Conservation (phyloP, 2,888 invertebrate genomes). For the Parapristionchus giblindavisi region DNA sequence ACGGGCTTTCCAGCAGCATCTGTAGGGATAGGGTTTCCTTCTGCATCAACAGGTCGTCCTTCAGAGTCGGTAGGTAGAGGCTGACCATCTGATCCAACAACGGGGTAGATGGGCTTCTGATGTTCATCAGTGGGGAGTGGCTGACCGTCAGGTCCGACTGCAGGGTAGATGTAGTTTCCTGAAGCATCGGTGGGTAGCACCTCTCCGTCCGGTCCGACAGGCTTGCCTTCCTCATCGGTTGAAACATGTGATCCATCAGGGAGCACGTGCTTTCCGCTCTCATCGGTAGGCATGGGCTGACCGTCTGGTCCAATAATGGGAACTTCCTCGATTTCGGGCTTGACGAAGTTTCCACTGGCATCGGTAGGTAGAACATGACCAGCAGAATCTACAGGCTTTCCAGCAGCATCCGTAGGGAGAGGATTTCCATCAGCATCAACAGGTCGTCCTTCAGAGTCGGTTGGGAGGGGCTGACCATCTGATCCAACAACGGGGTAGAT, state of each 20-base stretch:
- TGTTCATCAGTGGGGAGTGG: conserved; percentile 48
- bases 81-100: conserved; percentile 48
- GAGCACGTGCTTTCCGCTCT: conserved; percentile 41
- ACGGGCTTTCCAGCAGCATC: conserved; percentile 43
- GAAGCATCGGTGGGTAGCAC: conserved; percentile 53
- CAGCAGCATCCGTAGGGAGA: conserved; percentile 43
- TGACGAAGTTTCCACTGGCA: conserved; percentile 22
- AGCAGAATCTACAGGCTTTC: conserved; percentile 43
- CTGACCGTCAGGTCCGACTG: conserved; percentile 40
- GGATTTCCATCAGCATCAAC: conserved; percentile 43
- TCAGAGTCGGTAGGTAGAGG: conserved; percentile 40
- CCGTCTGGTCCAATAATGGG: conserved; percentile 49
- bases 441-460: conserved; percentile 41
- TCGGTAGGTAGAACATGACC: conserved; percentile 48
- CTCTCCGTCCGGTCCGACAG: conserved; percentile 55
- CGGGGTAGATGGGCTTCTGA: conserved; percentile 52
- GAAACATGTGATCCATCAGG: conserved; percentile 41
- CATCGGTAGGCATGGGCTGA: conserved; percentile 47
- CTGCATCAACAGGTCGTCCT: conserved; percentile 40
- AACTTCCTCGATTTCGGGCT: conserved; percentile 38
- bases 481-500: conserved; percentile 47
- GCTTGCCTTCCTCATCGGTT: conserved; percentile 40
- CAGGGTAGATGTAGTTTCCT: conserved; percentile 60
- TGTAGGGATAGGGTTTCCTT: conserved; percentile 44
- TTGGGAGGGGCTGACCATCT: conserved; percentile 48